A percentile compares a stretch with the other conserved stretches of the same genome.
Evolutionary conservation across 2,888 invertebrate genomes (phyloP).

Genomic region (Cataglyphis rosenhaueri): DNA sequence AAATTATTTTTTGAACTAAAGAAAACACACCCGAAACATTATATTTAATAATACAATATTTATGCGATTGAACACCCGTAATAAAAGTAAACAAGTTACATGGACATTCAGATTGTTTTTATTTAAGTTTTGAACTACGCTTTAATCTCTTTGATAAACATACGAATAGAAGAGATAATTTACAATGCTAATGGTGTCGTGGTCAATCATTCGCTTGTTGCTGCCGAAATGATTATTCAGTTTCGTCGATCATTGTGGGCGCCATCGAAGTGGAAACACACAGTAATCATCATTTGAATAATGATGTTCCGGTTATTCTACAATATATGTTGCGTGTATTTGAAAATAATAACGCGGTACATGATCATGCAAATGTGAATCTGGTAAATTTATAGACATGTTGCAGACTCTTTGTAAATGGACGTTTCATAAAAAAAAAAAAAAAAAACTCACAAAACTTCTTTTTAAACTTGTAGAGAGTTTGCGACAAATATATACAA

Average conservation of each 20-base stretch:
- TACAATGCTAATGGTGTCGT: slow-evolving; percentile 40
- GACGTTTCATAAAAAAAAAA: background rate
- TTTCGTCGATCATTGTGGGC: slow-evolving; percentile 37
- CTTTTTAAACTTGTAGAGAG: too few species aligned
- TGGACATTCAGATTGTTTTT: background rate
- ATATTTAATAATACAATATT: background rate
- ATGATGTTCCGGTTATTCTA: slow-evolving; percentile 22
- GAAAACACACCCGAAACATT: background rate
- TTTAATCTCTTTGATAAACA: slow-evolving; percentile 12
- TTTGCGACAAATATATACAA: background rate
- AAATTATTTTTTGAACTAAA: slow-evolving; percentile 11
- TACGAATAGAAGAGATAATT: background rate
- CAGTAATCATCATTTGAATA: slow-evolving; percentile 38
- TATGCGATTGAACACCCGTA: background rate
- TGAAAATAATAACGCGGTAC: background rate
- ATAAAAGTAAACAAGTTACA: slow-evolving; percentile 2
- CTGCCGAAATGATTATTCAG: slow-evolving; percentile 23
- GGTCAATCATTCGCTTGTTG: slow-evolving; percentile 33
- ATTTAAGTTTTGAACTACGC: background rate
- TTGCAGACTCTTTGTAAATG: background rate
- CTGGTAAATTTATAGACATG: slow-evolving; percentile 6
- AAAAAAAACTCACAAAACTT: too few species aligned
- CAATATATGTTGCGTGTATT: background rate
- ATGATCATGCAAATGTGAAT: background rate
- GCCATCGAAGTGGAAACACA: slow-evolving; percentile 6